Evolutionary conservation across 2,113 vertebrate genomes (phyloP).

Genomic region (Columba livia): DNA sequence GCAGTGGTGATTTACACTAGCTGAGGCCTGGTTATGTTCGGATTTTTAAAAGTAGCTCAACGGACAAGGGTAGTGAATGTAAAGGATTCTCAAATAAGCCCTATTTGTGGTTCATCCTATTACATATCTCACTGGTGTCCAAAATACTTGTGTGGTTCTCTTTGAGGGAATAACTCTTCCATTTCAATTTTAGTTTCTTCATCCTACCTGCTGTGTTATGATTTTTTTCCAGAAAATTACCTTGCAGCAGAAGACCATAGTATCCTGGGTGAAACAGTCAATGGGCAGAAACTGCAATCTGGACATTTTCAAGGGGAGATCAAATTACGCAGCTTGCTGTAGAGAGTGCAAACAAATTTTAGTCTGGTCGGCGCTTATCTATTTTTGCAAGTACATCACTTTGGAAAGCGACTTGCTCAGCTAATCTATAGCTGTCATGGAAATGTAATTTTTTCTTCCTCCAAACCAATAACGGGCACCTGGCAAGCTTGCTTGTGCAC

Average conservation of each 20-base stretch:
- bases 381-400: constrained; percentile 71
- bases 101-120: background rate
- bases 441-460: constrained; percentile 72
- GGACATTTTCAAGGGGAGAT: constrained; percentile 54
- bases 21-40: background rate
- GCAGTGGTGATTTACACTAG: background rate
- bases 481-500: constrained; percentile 66
- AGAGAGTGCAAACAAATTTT: constrained; percentile 62
- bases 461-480: constrained; percentile 63
- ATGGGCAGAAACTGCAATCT: constrained; percentile 43
- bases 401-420: constrained; percentile 71
- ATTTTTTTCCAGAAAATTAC: constrained; percentile 1
- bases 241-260: constrained; percentile 25
- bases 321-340: constrained; percentile 38
- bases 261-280: constrained; percentile 46
- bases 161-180: constrained; percentile 18
- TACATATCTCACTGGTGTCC: background rate
- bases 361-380: constrained; percentile 57
- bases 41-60: background rate
- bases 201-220: constrained; percentile 13
- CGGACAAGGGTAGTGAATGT: background rate
- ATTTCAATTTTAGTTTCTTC: constrained; percentile 54
- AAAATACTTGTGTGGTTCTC: constrained; percentile 1
- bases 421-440: constrained; percentile 77
- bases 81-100: background rate